These are phyloP conservation scores for Phlogophora meticulosa DNA, from an alignment of 2,888 invertebrate species.

Conservation along the genomic window DNA sequence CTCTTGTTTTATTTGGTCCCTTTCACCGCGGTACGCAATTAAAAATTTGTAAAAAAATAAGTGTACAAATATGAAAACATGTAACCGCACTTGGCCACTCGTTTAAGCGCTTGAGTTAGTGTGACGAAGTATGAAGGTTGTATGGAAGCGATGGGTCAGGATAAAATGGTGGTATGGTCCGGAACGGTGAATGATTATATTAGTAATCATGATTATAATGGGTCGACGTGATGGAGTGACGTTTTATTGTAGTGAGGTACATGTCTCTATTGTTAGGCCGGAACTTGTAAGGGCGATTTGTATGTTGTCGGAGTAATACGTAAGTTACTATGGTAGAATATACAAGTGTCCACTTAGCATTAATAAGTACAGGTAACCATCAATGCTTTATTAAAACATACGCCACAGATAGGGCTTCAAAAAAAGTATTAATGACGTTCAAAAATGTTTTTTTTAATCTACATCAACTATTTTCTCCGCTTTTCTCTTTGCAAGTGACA, in stretches of 20 bases:
- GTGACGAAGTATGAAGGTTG: conserved; percentile 4
- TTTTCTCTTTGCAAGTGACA: conserved; percentile 28
- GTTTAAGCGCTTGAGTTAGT: conserved; percentile 38
- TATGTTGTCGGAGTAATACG: neutral
- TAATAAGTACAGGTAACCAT: neutral
- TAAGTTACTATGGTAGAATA: neutral
- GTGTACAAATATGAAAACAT: conserved; percentile 65
- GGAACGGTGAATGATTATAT: conserved; percentile 79
- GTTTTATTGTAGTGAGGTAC: conserved; percentile 62
- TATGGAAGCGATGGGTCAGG: conserved; percentile 57
- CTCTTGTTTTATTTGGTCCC: conserved; percentile 73
- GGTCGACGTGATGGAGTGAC: conserved; percentile 66
- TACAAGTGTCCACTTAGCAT: neutral
- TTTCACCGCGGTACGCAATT: conserved; percentile 78
- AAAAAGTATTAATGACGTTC: neutral
- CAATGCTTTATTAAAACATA: neutral
- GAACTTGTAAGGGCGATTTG: conserved; percentile 13
- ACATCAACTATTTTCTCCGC: neutral
- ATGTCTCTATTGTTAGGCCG: conserved; percentile 69
- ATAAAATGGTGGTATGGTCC: conserved; percentile 72
- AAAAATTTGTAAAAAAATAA: conserved; percentile 75
- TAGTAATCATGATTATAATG: conserved; percentile 72
- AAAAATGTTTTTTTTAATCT: neutral
- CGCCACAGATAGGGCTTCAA: neutral
- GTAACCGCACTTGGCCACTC: conserved; percentile 30